Evolutionary conservation across 1,140 invertebrate genomes (phyloP), one percentile per base, ranked within the genome.

Genomic region (Rhyacophila brunnea): DNA sequence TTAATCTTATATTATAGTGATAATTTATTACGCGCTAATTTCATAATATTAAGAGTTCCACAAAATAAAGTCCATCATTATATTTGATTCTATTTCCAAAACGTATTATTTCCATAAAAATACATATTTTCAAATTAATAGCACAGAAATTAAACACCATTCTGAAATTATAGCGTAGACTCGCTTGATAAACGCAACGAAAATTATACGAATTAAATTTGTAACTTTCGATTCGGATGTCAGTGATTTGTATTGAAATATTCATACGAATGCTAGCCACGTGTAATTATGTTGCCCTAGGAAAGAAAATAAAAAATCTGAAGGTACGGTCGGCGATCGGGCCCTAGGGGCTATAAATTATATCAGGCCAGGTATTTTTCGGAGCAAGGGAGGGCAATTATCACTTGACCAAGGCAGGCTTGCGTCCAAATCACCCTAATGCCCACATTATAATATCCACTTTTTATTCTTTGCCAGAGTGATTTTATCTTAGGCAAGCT

Each of bases 201-300:
- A 56, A 56, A 56, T 56, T 47, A 56, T 17, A 56, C 34, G 53
- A 56, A 56, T 56, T 56, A 56, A 46, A 56, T 28, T 17, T 6
- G 17, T 32, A 14, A 51, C 18, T 51, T n/a, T 40, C 34, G 18
- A 10, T 18, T 15, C 32, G 19, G 43, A 40, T 32, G n/a, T 9
- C 28, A 7, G 51, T 45, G 51, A 54, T 54, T 54, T 45, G 17
- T 23, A 19, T 20, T 40, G 44, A 10, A 17, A 46, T 47, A 56
- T 56, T 56, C 43, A 56, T 56, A 32, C 36, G 40, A 54, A 45
- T 19, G 42, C n/a, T 20, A 40, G 19, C n/a, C 14, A 13, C 32
- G 53, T 42, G 34, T 17, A 44, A 15, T 40, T 51, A 51, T 38
- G 19, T 32, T 51, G 44, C 43, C 35, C 19, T 17, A 32, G 44